Conservation (phyloP, 2,888 invertebrate genomes). For the Vanessa cardui region DNA sequence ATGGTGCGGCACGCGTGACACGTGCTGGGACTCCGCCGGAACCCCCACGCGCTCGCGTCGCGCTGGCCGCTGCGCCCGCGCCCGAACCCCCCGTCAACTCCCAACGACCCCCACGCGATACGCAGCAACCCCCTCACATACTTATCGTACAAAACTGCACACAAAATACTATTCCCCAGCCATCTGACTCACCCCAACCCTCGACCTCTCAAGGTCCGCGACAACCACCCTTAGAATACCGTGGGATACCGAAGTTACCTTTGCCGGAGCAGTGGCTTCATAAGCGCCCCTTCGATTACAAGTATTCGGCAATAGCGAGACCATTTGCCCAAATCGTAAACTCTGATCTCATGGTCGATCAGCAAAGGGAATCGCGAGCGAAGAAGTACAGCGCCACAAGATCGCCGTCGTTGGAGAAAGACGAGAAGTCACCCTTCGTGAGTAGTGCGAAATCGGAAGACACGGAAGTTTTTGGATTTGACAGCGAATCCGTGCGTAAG, state of each 20-base stretch:
- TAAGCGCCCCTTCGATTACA: slow-evolving; percentile 68
- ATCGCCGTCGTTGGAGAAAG: slow-evolving; percentile 78
- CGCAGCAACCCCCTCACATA: slow-evolving; percentile 45
- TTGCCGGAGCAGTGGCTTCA: slow-evolving; percentile 76
- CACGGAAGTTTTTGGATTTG: slow-evolving; percentile 69
- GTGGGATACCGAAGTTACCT: slow-evolving; percentile 65
- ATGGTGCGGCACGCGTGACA: slow-evolving; percentile 47
- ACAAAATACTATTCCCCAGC: slow-evolving; percentile 42
- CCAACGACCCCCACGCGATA: slow-evolving; percentile 40
- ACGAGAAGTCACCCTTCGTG: slow-evolving; percentile 76
- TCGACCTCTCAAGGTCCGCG: slow-evolving; percentile 45
- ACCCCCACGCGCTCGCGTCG: slow-evolving; percentile 43
- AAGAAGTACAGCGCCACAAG: slow-evolving; percentile 75
- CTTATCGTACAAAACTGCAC: slow-evolving; percentile 47
- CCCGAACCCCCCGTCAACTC: slow-evolving; percentile 46
- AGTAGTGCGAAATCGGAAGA: slow-evolving; percentile 60
- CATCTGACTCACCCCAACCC: slow-evolving; percentile 44
- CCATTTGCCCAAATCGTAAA: slow-evolving; percentile 66
- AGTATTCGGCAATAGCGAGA: slow-evolving; percentile 68
- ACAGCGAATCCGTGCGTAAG: slow-evolving; percentile 58
- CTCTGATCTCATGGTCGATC: slow-evolving; percentile 63
- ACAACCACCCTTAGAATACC: slow-evolving; percentile 49
- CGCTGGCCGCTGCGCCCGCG: slow-evolving; percentile 46
- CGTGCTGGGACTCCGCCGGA: slow-evolving; percentile 41
- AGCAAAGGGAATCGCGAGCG: slow-evolving; percentile 61